These are phyloP conservation scores for Macrosiphum euphorbiae DNA, from an alignment of 2,888 invertebrate species.

Conservation along the genomic window DNA sequence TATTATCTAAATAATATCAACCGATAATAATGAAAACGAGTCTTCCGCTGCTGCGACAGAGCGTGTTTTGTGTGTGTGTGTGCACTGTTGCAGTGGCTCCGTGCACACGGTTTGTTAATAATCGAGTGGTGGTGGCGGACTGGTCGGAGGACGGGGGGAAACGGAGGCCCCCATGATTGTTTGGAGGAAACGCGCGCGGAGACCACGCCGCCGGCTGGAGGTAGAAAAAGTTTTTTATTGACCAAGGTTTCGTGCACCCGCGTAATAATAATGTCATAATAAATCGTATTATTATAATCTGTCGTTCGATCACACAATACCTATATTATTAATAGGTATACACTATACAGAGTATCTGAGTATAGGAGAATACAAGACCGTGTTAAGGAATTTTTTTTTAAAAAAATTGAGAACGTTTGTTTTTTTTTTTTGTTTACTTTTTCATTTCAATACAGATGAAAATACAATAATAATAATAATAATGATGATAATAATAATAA, in stretches of 20 bases:
- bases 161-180: neutral
- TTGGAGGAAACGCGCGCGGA: neutral
- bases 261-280: too few species aligned
- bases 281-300: too few species aligned
- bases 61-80: neutral
- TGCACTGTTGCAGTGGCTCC: neutral
- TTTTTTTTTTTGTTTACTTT: neutral
- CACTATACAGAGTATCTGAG: too few species aligned
- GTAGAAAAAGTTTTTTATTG: neutral
- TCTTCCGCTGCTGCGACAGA: neutral
- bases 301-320: too few species aligned
- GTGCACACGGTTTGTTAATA: neutral
- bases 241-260: too few species aligned
- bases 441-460: neutral
- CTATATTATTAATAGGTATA: too few species aligned
- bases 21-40: slow-evolving; percentile 11
- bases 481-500: neutral
- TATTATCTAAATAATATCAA: slow-evolving; percentile 34
- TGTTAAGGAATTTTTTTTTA: too few species aligned
- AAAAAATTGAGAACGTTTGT: neutral
- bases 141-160: neutral
- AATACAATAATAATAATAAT: neutral
- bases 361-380: too few species aligned
- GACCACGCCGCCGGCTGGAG: neutral
- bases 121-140: neutral